These are phyloP conservation scores for Urocynchramus pylzowi DNA, from an alignment of 2,113 vertebrate species.

Conservation along the genomic window DNA sequence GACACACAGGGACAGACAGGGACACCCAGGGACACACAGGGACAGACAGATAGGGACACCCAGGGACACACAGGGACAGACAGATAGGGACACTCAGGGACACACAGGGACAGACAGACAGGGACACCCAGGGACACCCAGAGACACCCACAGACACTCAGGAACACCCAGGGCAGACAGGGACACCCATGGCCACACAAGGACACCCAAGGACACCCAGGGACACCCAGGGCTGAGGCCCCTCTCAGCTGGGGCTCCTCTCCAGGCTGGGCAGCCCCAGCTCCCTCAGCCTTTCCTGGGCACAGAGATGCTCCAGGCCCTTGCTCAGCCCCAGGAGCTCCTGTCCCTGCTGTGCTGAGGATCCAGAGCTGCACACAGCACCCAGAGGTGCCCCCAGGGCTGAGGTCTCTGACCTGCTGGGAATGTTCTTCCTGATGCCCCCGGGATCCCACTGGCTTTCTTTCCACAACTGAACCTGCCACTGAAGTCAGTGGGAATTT, in stretches of 20 bases:
- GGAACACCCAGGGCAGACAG: too few species aligned
- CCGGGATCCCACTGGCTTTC: neutral
- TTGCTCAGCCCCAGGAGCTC: neutral
- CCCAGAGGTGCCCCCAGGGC: neutral
- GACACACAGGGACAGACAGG: too few species aligned
- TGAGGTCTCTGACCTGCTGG: neutral
- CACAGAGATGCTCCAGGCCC: neutral
- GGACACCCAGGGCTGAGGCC: neutral
- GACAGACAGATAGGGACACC: neutral
- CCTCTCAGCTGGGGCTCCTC: neutral
- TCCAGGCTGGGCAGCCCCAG: neutral
- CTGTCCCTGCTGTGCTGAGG: neutral
- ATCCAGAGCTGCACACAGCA: neutral
- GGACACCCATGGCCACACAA: neutral
- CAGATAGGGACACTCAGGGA: too few species aligned
- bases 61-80: neutral
- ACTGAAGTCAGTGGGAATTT: neutral
- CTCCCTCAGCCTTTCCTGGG: neutral
- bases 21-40: too few species aligned
- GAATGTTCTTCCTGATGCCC: neutral
- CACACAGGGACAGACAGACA: neutral
- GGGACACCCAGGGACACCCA: neutral
- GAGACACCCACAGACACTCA: neutral
- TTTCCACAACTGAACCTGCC: neutral
- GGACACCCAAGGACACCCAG: fast-evolving